Evolutionary conservation across 30 jellyfish, hydroid and myxozoan species (phyloP).

Genomic region (Cassiopea xamachana): DNA sequence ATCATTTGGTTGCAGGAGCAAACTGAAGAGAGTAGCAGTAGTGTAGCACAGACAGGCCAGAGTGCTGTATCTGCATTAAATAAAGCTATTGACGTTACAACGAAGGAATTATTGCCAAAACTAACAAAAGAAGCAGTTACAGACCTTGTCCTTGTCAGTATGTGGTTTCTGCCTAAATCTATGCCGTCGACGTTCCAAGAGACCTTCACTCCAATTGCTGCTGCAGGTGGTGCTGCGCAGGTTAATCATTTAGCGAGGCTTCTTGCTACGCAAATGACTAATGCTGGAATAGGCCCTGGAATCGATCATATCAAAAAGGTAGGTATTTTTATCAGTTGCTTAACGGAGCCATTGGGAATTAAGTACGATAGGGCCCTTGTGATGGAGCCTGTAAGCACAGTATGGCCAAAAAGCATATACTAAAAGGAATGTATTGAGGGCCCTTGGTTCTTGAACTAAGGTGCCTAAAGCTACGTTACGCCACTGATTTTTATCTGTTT

Average conservation of each 20-base stretch:
- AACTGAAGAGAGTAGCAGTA: slow-evolving; percentile 21
- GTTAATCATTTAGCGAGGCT: slow-evolving; percentile 88
- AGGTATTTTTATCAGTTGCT: too few species aligned
- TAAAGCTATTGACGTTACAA: slow-evolving; percentile 93
- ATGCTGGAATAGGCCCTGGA: slow-evolving; percentile 93
- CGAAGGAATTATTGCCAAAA: slow-evolving; percentile 83
- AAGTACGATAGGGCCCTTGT: too few species aligned
- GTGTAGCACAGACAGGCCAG: slow-evolving; percentile 26
- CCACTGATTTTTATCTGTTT: too few species aligned
- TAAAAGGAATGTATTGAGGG: too few species aligned
- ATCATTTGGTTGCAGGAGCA: slow-evolving; percentile 16
- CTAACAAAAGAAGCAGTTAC: slow-evolving; percentile 91
- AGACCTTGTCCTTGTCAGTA: slow-evolving; percentile 90
- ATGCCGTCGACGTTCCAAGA: slow-evolving; percentile 96
- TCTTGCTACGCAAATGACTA: slow-evolving; percentile 96
- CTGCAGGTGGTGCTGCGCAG: slow-evolving; percentile 97
- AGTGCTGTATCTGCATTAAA: slow-evolving; percentile 53
- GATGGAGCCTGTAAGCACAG: too few species aligned
- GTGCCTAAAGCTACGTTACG: too few species aligned
- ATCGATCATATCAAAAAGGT: slow-evolving; percentile 90
- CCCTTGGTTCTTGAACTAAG: too few species aligned
- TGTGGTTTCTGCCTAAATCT: slow-evolving; percentile 89
- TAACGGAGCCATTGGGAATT: too few species aligned
- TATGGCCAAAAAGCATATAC: too few species aligned
- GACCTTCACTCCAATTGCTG: slow-evolving; percentile 98